Base-by-base conservation (phyloP, 2,113 vertebrate genomes). In the Calcarius ornatus region DNA sequence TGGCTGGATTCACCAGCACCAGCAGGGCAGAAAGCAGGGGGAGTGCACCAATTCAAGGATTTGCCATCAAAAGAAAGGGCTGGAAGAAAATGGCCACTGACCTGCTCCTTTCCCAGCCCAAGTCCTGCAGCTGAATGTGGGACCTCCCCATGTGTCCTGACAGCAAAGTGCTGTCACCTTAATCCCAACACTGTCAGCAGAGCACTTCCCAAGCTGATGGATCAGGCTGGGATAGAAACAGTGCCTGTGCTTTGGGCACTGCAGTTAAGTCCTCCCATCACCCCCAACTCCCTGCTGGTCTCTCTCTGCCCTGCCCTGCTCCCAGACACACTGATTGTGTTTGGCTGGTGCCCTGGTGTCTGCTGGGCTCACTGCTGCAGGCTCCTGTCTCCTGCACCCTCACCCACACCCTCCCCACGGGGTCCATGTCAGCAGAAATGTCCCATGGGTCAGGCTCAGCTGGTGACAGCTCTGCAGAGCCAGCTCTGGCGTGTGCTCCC, bases 251-350 rank as follows among this genome's bases (percentile, higher is more conserved):
- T 63, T 42, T 2, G 4, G 20, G n/a, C 37, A 43, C 38, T 10
- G 4, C 6, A 5, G 25, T 43, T 31, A 50, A 43, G 38, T 43
- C 28, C n/a, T 75, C 56, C 54, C 24, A 70, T 12, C 1, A 2
- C 35, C 21, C 83, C 59, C 56, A 57, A 25, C 72, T 37, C 65
- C 15, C 42, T 14, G 22, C 40, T 38, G 6, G 2, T 25, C 30
- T n/a, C 60, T 78, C 31, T 63, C 37, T 59, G 42, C 47, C 60
- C n/a, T 75, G 33, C 12, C 37, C 69, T 57, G 31, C 31, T 57
- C 71, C 35, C 38, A 66, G 12, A 42, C 9, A n/a, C 0, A 0
- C 30, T 8, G 11, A 37, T 5, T 2, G 18, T 1, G 3, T 53
- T 81, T 31, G 68, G 33, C 47, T 66, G 59, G 25, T 73, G 51